Base-by-base conservation (phyloP, 2,113 vertebrate species). In the Chascanopsetta lugubris region DNA sequence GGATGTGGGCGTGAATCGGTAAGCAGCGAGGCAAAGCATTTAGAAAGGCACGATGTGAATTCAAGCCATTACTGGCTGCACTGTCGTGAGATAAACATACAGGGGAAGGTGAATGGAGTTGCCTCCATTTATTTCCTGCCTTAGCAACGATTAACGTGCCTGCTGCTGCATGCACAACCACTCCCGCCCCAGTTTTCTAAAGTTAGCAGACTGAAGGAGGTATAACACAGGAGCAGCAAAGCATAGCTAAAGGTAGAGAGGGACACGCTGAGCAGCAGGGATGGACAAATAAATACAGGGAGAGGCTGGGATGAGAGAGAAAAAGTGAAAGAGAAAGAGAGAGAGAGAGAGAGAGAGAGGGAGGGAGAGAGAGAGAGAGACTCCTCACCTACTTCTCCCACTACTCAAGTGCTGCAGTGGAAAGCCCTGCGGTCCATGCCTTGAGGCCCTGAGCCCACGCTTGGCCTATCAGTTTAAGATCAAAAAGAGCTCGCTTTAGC, bases 391-490 rank as follows among this genome's bases (percentile, higher is more conserved):
- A 72, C 72, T 78, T 82, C 36, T 72, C 81, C 79, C 75, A 77
- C 70, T 61, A 72, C 69, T 72, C 36, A 15, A 73, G 69, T 57
- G 72, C 86, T 53, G 80, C 74, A 82, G 80, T 83, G 58, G 66
- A 85, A 84, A 83, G 82, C 86, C 85, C 86, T 66, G 73, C 69
- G 60, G 87, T 84, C 79, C 80, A 71, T 75, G 89, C 89, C 88
- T 85, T 57, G 81, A 88, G 87, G 87, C 85, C 79, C 75, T 48
- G 48, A 85, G 89, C 87, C 86, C 88, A 86, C 78, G 82, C 87
- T 85, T 82, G 85, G 87, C 86, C 87, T 89, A 89, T 88, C 89
- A 85, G 82, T 91, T 88, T 87, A 85, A 85, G 85, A 91, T 90
- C 77, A 90, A 88, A 90, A 90, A 87, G 82, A 88, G 71, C 85